Conservation (phyloP, 2,888 invertebrate genomes). For the Ashinkailepas kermadecensis region DNA sequence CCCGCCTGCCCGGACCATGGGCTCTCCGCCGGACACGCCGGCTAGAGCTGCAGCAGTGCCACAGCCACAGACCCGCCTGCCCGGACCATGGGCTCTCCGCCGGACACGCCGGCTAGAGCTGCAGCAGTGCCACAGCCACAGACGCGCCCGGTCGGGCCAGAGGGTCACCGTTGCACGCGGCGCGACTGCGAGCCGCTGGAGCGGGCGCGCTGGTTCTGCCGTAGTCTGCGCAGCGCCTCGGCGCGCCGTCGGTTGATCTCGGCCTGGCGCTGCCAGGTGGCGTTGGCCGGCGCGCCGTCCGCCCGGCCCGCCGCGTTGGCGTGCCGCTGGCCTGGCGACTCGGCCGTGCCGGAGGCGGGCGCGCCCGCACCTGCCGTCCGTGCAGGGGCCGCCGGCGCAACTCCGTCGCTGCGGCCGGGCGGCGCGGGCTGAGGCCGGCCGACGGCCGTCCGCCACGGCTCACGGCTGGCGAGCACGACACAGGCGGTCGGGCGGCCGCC, state of each 20-base stretch:
- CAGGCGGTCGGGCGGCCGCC: background rate
- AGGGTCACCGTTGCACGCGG: too few species aligned
- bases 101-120: too few species aligned
- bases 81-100: too few species aligned
- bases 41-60: too few species aligned
- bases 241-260: background rate
- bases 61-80: too few species aligned
- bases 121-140: too few species aligned
- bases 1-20: too few species aligned
- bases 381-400: background rate
- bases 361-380: too few species aligned
- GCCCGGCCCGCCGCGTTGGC: background rate
- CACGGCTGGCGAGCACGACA: background rate
- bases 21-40: too few species aligned
- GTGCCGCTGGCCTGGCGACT: background rate
- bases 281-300: background rate
- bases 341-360: too few species aligned
- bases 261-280: background rate
- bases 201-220: conserved; percentile 8
- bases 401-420: background rate
- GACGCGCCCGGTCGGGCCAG: too few species aligned
- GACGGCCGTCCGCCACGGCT: background rate
- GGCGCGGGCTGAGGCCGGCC: background rate
- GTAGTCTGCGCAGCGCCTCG: background rate
- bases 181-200: background rate